These are phyloP conservation scores for Trichopoda pennipes DNA, from an alignment of 2,888 invertebrate species.

Conservation along the genomic window DNA sequence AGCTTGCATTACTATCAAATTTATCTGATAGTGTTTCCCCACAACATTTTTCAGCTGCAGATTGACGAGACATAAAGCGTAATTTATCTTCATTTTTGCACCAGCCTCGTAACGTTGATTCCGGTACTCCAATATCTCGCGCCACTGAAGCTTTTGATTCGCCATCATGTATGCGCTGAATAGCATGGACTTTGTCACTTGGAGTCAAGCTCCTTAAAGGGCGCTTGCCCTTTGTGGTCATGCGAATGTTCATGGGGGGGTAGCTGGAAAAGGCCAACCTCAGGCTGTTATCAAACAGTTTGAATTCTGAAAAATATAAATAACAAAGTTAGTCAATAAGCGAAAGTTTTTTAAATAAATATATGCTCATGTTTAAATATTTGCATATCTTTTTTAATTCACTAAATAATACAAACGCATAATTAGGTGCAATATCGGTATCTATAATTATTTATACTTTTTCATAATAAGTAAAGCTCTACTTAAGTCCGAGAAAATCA, in stretches of 20 bases:
- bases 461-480: not conserved
- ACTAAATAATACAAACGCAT: constrained; percentile 2
- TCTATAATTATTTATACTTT: not conserved
- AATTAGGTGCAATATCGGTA: not conserved
- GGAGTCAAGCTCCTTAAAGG: constrained; percentile 89
- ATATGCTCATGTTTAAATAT: not conserved
- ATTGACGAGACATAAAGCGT: constrained; percentile 86
- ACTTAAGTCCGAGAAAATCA: not conserved
- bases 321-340: not conserved
- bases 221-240: constrained; percentile 89
- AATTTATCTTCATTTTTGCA: constrained; percentile 92
- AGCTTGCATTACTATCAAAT: constrained; percentile 73
- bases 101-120: constrained; percentile 93
- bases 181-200: constrained; percentile 90
- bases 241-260: constrained; percentile 81
- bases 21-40: constrained; percentile 78
- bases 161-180: constrained; percentile 90
- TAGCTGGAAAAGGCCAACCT: constrained; percentile 81
- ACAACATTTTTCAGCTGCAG: constrained; percentile 85
- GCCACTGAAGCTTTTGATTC: constrained; percentile 93
- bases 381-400: not conserved
- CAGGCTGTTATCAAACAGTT: constrained; percentile 80
- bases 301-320: constrained; percentile 74
- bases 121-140: constrained; percentile 91
- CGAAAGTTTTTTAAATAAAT: not conserved